Evolutionary conservation across 1,140 invertebrate genomes (phyloP), one percentile per base, ranked within the genome.

Genomic region (Philopotamus ludificatus): DNA sequence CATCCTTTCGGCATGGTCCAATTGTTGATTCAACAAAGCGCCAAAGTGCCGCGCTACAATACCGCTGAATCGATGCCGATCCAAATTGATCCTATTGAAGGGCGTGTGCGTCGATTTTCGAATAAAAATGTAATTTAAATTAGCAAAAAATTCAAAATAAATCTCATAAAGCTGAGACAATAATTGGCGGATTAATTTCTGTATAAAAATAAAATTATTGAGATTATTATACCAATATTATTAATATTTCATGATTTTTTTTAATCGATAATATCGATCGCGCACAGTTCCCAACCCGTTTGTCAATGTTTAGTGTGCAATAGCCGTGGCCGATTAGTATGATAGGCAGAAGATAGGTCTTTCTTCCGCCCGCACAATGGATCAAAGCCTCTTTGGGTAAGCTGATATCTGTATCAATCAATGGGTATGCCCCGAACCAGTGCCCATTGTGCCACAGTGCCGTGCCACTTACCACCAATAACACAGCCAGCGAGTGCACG

Each of bases 321-420:
- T 69, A 65, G 67, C 67, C 67, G 63, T 69, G 68, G 60, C 68
- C 64, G 68, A 70, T 70, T 70, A 70, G 64, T 66, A 55, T 66
- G 67, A 69, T 69, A 60, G 68, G 68, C 64, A 66, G 64, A 70
- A 70, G 63, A 70, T 64, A 50, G 39, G 54, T 64, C 64, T 70
- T 69, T 69, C 59, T 66, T 66, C 45, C 34, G 15, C 60, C 63
- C 41, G 23, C 64, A 70, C 64, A 66, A 70, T 70, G 39, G 68
- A 53, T 54, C 59, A 65, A 63, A 66, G 59, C 53, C 68, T 70
- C 64, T 64, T 66, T 70, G 53, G 54, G 68, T 66, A 70, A 70
- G 62, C 64, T 63, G 68, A 70, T 70, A 66, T 70, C 68, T 70
- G 64, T 70, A 70, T 70, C 68, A 66, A 66, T 69, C 68, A 66